A percentile compares a stretch with the other conserved stretches of the same genome.
Evolutionary conservation across 1,140 invertebrate species (phyloP).

Genomic region (Tribolium madens): DNA sequence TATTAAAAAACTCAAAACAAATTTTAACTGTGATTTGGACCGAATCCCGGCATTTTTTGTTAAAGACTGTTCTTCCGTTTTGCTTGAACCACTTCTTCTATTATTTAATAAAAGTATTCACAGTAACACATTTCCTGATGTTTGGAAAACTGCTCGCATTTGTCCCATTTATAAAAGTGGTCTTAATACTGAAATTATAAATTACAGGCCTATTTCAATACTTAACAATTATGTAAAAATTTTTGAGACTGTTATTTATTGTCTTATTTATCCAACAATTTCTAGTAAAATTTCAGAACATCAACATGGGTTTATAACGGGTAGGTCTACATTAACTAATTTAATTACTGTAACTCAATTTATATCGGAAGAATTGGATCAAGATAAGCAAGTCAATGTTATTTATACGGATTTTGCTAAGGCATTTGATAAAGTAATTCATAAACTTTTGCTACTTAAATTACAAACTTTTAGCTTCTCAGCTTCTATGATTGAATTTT

Average conservation of each 20-base stretch:
- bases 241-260: slow-evolving; percentile 6
- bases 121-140: slow-evolving; percentile 6
- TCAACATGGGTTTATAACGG: slow-evolving; percentile 41
- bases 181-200: slow-evolving; percentile 2
- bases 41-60: too few relatives aligned
- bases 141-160: slow-evolving; percentile 34
- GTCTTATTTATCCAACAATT: not conserved
- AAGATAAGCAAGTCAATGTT: slow-evolving; percentile 1
- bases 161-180: slow-evolving; percentile 24
- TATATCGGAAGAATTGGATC: slow-evolving; percentile 27
- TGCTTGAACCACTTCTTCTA: too few relatives aligned
- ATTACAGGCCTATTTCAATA: not conserved
- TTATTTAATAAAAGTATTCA: too few relatives aligned
- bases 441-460: not conserved
- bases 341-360: slow-evolving; percentile 28
- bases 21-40: too few relatives aligned
- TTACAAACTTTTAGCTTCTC: not conserved
- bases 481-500: not conserved
- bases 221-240: slow-evolving; percentile 30
- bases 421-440: slow-evolving; percentile 27
- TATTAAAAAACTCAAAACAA: too few relatives aligned
- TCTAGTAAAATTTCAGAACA: not conserved
- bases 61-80: too few relatives aligned
- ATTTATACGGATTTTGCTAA: slow-evolving; percentile 35
- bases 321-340: slow-evolving; percentile 29